Percentiles rank a stretch among this genome's conserved stretches.
Evolutionary conservation across 1,140 invertebrate species (phyloP).

Genomic region (Aphis gossypii): DNA sequence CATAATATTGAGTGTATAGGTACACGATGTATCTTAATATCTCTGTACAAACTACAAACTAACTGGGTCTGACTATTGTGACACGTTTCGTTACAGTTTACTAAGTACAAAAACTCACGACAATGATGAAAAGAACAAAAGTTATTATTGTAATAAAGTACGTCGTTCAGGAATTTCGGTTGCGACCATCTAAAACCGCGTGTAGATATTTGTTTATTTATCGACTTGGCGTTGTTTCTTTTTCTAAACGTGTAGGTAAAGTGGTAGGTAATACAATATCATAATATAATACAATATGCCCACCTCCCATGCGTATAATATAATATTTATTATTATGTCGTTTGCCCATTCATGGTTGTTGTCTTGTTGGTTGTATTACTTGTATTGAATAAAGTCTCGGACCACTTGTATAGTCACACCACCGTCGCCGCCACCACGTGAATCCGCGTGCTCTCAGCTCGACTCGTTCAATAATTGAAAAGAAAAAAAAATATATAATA

Average conservation of each 20-base stretch:
- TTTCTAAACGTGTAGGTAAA: neutral
- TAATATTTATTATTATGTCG: neutral
- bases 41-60: neutral
- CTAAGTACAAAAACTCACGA: neutral
- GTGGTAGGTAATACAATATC: neutral
- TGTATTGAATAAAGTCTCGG: neutral
- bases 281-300: neutral
- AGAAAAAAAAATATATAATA: neutral
- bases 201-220: neutral
- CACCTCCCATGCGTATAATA: neutral
- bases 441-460: neutral
- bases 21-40: neutral
- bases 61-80: neutral
- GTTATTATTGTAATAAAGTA: too few species aligned
- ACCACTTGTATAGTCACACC: neutral
- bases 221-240: neutral
- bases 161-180: neutral
- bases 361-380: neutral
- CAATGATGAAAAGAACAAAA: neutral
- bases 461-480: conserved; percentile 25
- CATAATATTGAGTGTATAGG: neutral
- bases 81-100: neutral
- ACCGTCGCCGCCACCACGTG: neutral
- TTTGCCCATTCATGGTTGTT: conserved; percentile 16
- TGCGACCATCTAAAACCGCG: neutral